phyloP scores from a whole-genome alignment of 2,113 vertebrate genomes.

The Heterotis niloticus region DNA sequence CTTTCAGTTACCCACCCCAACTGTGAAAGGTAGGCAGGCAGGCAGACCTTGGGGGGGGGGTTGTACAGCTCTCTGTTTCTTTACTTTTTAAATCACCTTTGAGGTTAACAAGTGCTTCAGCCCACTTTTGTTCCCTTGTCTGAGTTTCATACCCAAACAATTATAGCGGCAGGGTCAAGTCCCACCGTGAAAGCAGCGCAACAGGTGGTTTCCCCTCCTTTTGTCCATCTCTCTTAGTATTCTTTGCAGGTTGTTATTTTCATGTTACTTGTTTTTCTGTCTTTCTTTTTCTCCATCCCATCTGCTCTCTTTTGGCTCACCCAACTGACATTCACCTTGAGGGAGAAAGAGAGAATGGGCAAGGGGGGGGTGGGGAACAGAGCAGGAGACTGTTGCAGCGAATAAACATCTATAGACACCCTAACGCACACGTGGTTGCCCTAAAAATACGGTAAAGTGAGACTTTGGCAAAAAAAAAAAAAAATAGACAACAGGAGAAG shows the following conservation, averaged over 20 bases:
- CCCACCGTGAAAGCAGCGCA: not conserved
- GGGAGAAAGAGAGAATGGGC: conserved; percentile 17
- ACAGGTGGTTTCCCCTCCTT: not conserved
- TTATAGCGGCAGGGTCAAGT: conserved; percentile 22
- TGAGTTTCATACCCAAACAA: conserved; percentile 7
- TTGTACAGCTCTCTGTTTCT: conserved; percentile 17
- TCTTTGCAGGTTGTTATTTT: conserved; percentile 35
- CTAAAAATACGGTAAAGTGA: not conserved
- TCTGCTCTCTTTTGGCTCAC: conserved; percentile 79
- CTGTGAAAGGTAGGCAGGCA: conserved; percentile 11
- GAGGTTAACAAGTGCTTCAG: conserved; percentile 35
- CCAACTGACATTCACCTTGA: conserved; percentile 57
- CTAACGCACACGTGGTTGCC: not conserved
- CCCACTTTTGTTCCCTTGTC: conserved; percentile 19
- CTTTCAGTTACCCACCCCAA: not conserved
- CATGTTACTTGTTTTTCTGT: conserved; percentile 32
- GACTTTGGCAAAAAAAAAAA: not conserved
- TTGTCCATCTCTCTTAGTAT: conserved; percentile 29
- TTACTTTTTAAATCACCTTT: conserved; percentile 19
- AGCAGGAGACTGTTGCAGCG: not conserved
- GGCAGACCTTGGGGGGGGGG: not conserved
- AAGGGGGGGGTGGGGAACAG: not conserved
- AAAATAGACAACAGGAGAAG: not conserved
- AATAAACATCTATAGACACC: not conserved
- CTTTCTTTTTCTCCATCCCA: conserved; percentile 55